These are phyloP conservation scores for Bombus confusus DNA, from an alignment of 1,140 invertebrate species.

Conservation along the genomic window DNA sequence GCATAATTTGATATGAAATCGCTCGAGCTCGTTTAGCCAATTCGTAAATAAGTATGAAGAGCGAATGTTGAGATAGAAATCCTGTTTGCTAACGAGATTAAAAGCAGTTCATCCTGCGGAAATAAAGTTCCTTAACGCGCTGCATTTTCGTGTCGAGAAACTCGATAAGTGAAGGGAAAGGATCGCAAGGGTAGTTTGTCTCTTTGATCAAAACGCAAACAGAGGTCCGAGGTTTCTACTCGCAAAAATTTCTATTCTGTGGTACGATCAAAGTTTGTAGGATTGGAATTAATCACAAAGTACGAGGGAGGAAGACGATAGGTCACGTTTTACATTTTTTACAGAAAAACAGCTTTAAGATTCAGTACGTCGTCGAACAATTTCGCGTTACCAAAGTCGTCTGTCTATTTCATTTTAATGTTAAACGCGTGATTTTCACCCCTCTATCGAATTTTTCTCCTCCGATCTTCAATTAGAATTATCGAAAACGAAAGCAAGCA, in stretches of 20 bases:
- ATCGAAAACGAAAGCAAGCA: neutral
- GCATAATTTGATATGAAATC: conserved; percentile 1
- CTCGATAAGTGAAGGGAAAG: neutral
- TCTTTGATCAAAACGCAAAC: conserved; percentile 18
- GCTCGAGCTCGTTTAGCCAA: neutral
- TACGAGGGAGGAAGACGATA: neutral
- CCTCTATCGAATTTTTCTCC: neutral
- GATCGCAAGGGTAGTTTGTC: conserved; percentile 1
- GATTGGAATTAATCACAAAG: neutral
- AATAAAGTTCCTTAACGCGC: conserved; percentile 39
- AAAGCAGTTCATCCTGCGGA: conserved; percentile 39
- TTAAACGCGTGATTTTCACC: too few relatives aligned
- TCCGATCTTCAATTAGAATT: neutral
- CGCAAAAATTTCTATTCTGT: neutral
- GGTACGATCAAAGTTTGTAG: neutral
- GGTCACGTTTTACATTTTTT: neutral
- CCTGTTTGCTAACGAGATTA: conserved; percentile 55
- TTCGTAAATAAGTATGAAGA: neutral
- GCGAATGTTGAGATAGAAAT: conserved; percentile 52
- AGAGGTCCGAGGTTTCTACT: neutral
- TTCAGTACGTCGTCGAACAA: neutral
- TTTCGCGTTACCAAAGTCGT: neutral
- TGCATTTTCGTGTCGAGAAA: conserved; percentile 33
- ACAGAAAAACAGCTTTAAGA: too few relatives aligned
- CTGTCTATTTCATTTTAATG: too few relatives aligned